These are phyloP conservation scores for Oreochromis tanganicae DNA, from an alignment of 2,113 vertebrate species.

Conservation along the genomic window DNA sequence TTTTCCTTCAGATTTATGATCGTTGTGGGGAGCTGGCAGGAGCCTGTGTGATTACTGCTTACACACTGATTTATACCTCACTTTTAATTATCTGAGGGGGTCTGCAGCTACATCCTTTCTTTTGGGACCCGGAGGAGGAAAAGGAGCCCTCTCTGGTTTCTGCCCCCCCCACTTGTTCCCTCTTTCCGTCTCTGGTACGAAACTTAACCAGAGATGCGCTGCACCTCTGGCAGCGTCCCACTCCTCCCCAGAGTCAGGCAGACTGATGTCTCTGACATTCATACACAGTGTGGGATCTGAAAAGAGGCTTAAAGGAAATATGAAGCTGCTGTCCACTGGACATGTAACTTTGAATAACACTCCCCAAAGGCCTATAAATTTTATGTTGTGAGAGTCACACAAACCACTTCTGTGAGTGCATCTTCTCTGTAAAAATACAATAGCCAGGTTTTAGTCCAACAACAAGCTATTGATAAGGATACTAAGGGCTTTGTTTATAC, in stretches of 20 bases:
- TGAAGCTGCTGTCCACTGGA: conserved; percentile 46
- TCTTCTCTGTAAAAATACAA: conserved; percentile 44
- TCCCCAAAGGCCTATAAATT: conserved; percentile 38
- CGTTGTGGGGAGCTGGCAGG: conserved; percentile 53
- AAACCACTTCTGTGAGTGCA: conserved; percentile 15
- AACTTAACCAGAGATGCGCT: conserved; percentile 14
- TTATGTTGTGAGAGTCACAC: conserved; percentile 23
- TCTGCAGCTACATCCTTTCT: conserved; percentile 52
- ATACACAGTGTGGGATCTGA: conserved; percentile 38
- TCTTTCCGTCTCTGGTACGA: not conserved
- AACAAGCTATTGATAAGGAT: not conserved
- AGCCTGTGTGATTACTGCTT: conserved; percentile 72
- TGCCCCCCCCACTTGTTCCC: not conserved
- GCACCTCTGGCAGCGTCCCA: conserved; percentile 1
- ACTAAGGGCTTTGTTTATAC: not conserved
- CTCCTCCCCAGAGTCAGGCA: conserved; percentile 34
- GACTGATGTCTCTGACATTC: conserved; percentile 54
- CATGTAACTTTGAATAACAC: conserved; percentile 41
- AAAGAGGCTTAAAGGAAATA: conserved; percentile 48
- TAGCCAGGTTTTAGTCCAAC: conserved; percentile 18
- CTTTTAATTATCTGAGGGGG: conserved; percentile 76
- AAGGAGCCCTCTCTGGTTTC: conserved; percentile 46
- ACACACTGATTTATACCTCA: conserved; percentile 74
- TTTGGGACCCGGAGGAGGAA: conserved; percentile 30
- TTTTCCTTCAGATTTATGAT: conserved; percentile 72